Evolutionary conservation across 1,140 invertebrate species (phyloP), one percentile per base, ranked within the genome.

Genomic region (Pseudomyrmex cubaensis): DNA sequence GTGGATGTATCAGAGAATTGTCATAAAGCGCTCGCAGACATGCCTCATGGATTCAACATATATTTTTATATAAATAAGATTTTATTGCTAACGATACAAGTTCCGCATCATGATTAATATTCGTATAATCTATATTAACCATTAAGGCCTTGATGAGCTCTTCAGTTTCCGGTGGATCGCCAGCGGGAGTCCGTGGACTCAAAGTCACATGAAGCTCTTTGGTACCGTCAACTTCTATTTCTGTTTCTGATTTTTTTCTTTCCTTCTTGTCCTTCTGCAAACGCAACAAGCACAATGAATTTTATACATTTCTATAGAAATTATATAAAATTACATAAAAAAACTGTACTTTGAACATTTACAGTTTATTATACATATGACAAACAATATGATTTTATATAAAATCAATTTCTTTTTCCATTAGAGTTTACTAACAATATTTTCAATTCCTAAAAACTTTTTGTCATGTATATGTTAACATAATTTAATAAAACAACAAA

Each of bases 111-210:
- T 87, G 77, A 78, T 88, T 85, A 52, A 76, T 73, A 17, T 84
- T 87, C 85, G 75, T 88, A 90, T 90, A 92, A 93, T 67, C 82
- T 63, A 83, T 90, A 94, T 93, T 92, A 93, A 96, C 95, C 94
- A 96, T 95, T 84, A 96, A 91, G 66, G 97, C 96, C 95, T 97
- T 97, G 87, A 98, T 97, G 12, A 98, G 95, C 92, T 98, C 97
- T 92, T 98, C 97, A 1, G 97, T 97, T 92, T 98, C 98, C 35
- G 98, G 98, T 13, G 98, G 97, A 92, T 98, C 97, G n/a, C 96
- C 96, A 22, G 96, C 95, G 1, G 97, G 97, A 62, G 97, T 96
- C 83, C 96, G 96, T 2, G 97, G 97, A 87, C 97, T 97, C 48
- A 97, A 93, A 5, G 96, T 97, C 2, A 96, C 95, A 89, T 97